These are phyloP conservation scores for Drosophila sturtevanti DNA, from an alignment of 1,140 invertebrate species.

Conservation along the genomic window DNA sequence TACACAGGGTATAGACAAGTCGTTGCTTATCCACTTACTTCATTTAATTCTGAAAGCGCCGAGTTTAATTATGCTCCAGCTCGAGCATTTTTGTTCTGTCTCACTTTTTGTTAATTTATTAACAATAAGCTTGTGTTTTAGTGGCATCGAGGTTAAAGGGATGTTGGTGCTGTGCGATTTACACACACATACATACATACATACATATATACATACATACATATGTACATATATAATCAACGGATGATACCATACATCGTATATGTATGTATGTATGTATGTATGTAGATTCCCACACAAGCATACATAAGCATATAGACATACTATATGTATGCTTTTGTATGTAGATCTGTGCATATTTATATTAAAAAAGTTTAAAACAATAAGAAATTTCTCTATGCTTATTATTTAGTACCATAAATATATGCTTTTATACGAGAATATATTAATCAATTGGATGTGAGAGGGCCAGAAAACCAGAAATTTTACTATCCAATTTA, in stretches of 20 bases:
- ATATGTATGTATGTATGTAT: neutral
- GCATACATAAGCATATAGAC: neutral
- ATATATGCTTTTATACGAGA: conserved; percentile 41
- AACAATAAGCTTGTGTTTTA: conserved; percentile 66
- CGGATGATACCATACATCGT: too few relatives aligned
- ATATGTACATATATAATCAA: neutral
- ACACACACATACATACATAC: neutral
- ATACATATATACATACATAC: neutral
- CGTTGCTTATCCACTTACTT: too few relatives aligned
- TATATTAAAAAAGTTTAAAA: conserved; percentile 80
- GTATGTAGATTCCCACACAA: neutral
- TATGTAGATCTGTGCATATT: conserved; percentile 63
- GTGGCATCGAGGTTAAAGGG: conserved; percentile 33
- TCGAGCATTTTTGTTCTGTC: conserved; percentile 40
- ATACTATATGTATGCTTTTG: neutral
- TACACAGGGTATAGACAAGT: too few relatives aligned
- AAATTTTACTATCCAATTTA: neutral
- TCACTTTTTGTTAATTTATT: conserved; percentile 74
- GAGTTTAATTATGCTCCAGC: conserved; percentile 60
- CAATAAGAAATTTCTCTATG: conserved; percentile 67
- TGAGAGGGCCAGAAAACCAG: neutral
- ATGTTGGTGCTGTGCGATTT: conserved; percentile 23
- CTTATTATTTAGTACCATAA: conserved; percentile 37
- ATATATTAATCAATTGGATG: conserved; percentile 3
- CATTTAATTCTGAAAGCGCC: conserved; percentile 43